Conservation (phyloP, 2,113 vertebrate species). For the Eubucco bourcierii region DNA sequence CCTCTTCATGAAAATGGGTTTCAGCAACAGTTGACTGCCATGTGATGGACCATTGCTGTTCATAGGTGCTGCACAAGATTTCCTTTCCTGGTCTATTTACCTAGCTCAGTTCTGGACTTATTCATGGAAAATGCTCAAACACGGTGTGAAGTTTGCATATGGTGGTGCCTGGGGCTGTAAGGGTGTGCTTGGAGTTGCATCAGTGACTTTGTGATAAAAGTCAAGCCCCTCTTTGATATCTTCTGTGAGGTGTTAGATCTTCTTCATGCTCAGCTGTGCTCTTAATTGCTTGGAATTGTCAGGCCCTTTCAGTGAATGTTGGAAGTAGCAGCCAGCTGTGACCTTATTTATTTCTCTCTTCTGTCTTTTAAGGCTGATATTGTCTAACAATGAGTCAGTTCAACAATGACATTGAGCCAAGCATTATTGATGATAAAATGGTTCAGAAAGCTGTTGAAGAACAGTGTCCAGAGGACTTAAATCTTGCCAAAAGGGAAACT, state of each 20-base stretch:
- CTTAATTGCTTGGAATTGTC: neutral
- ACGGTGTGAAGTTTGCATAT: neutral
- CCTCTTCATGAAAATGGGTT: neutral
- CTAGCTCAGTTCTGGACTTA: neutral
- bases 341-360: neutral
- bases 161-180: neutral
- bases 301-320: neutral
- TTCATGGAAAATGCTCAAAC: neutral
- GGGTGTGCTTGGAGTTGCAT: neutral
- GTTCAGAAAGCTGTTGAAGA: constrained; percentile 78
- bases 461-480: constrained; percentile 70
- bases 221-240: neutral
- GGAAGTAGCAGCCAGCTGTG: neutral
- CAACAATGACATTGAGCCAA: constrained; percentile 64
- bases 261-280: neutral
- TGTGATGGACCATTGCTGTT: neutral
- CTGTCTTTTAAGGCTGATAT: neutral
- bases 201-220: neutral
- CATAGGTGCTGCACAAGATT: too few species aligned
- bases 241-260: neutral
- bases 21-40: neutral
- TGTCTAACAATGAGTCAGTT: constrained; percentile 59
- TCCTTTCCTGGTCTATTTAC: neutral
- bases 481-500: constrained; percentile 70
- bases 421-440: constrained; percentile 80